A percentile compares a stretch with the other conserved stretches of the same genome.
phyloP scores from a whole-genome alignment of 2,113 vertebrate species.

The Dromiciops gliroides region DNA sequence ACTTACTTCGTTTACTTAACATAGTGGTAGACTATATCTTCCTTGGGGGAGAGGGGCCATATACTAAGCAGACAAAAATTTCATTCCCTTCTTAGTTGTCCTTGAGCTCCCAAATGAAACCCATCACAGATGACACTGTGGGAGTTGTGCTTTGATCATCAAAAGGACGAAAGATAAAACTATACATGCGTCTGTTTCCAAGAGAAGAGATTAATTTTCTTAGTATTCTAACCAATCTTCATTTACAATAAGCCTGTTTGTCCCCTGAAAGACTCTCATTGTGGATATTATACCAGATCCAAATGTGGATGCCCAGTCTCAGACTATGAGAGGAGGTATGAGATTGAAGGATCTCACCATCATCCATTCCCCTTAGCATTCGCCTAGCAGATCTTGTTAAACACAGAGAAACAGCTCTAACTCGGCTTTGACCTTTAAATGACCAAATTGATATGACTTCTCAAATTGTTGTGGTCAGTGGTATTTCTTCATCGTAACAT shows the following conservation, averaged over 20 bases:
- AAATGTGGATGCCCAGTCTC: not conserved
- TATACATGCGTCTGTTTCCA: not conserved
- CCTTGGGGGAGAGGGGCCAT: not conserved
- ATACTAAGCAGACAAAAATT: not conserved
- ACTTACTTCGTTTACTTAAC: not conserved
- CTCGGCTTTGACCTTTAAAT: constrained; percentile 74
- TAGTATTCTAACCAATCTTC: not conserved
- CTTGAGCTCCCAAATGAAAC: not conserved
- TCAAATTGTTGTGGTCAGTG: constrained; percentile 60
- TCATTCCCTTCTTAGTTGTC: not conserved
- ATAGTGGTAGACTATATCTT: not conserved
- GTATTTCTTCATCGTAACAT: not conserved
- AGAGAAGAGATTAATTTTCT: constrained; percentile 11
- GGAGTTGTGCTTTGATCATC: not conserved
- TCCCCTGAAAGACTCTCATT: not conserved
- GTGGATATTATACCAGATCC: not conserved
- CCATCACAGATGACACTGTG: not conserved
- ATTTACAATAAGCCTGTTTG: constrained; percentile 10
- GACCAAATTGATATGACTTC: constrained; percentile 67
- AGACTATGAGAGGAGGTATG: not conserved
- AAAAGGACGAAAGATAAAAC: not conserved
- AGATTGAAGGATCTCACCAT: constrained; percentile 19
- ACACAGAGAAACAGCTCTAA: constrained; percentile 54
- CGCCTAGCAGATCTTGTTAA: constrained; percentile 48
- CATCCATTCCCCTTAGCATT: constrained; percentile 23